Conservation (phyloP, 2,888 invertebrate genomes). For the Danaus chrysippus region DNA sequence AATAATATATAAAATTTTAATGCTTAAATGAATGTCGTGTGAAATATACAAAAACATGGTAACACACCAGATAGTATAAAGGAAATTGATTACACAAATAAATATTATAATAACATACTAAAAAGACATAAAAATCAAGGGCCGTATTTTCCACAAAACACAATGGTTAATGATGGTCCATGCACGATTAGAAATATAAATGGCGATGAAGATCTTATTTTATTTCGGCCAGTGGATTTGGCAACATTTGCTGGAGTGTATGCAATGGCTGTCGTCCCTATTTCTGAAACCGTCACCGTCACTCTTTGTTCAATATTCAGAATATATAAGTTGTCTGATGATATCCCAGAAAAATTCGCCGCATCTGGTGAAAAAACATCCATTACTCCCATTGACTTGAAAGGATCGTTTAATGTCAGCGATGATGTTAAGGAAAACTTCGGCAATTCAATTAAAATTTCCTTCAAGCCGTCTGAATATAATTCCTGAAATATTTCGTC, state of each 20-base stretch:
- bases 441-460: not conserved
- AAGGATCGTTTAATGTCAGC: not conserved
- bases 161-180: not conserved
- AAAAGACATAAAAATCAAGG: not conserved
- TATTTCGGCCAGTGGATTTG: not conserved
- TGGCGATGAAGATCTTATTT: not conserved
- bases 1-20: too few relatives aligned
- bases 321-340: not conserved
- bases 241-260: not conserved
- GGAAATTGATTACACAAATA: too few relatives aligned
- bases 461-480: not conserved
- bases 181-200: conserved; percentile 1
- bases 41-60: too few relatives aligned
- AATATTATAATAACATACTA: not conserved
- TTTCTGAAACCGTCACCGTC: not conserved
- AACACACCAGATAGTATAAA: too few relatives aligned
- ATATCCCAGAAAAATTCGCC: not conserved
- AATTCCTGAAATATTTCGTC: not conserved
- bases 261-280: not conserved
- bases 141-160: conserved; percentile 3
- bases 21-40: too few relatives aligned
- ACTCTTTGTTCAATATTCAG: not conserved
- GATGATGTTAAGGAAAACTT: not conserved
- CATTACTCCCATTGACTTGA: not conserved
- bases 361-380: not conserved